These are phyloP conservation scores for Urocynchramus pylzowi DNA, from an alignment of 2,113 vertebrate species.

Conservation along the genomic window DNA sequence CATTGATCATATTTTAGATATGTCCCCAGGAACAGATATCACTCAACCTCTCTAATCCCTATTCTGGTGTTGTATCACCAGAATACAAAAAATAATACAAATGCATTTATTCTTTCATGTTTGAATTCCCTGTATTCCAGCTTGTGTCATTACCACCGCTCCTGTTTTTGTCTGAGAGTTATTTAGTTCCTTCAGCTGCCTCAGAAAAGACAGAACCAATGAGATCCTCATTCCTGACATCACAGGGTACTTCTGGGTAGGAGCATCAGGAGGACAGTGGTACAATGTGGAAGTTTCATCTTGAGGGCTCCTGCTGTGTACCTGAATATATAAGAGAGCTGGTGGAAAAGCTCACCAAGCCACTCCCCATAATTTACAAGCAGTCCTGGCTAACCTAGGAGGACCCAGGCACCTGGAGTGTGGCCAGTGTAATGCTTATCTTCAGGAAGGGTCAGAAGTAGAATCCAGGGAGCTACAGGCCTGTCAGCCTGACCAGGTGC, in stretches of 20 bases:
- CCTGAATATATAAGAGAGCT: not conserved
- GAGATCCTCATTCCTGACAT: not conserved
- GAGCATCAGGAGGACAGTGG: not conserved
- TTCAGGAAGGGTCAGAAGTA: not conserved
- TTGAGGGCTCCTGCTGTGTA: not conserved
- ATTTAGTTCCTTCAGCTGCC: not conserved
- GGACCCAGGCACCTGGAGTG: not conserved
- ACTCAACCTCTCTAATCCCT: rapidly evolving
- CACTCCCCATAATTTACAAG: not conserved
- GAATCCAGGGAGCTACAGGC: rapidly evolving
- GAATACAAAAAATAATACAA: not conserved
- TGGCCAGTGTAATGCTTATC: not conserved
- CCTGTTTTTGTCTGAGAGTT: not conserved
- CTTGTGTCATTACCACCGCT: rapidly evolving
- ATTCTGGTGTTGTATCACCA: not conserved
- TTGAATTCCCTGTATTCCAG: not conserved
- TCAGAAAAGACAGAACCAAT: not conserved
- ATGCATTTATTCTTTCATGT: not conserved
- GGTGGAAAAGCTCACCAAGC: not conserved
- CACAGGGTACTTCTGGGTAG: not conserved
- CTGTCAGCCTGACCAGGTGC: not conserved
- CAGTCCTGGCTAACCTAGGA: not conserved
- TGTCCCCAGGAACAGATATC: not conserved
- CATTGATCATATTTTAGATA: not conserved
- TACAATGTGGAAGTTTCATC: not conserved